Conservation (phyloP, 2,113 vertebrate genomes). For the Sialia sialis region DNA sequence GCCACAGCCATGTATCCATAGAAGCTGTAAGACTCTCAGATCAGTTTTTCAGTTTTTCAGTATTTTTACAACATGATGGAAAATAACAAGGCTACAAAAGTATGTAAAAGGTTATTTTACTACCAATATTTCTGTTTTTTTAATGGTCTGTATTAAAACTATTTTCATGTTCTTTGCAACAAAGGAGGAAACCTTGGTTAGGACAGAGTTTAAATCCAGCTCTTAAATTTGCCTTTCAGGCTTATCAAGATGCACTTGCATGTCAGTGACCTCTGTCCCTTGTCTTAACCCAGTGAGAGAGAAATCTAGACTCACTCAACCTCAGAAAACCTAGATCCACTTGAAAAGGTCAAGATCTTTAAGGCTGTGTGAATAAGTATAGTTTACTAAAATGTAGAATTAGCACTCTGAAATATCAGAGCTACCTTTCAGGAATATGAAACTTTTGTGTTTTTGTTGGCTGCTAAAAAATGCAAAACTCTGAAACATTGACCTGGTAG, state of each 20-base stretch:
- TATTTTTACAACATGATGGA: neutral
- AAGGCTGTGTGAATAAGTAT: neutral
- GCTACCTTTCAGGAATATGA: neutral
- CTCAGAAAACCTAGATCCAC: neutral
- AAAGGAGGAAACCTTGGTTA: neutral
- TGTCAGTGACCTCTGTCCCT: neutral
- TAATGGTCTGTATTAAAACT: neutral
- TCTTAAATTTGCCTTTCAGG: neutral
- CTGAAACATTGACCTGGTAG: neutral
- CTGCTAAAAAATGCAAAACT: neutral
- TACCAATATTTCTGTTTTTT: neutral
- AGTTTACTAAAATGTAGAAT: neutral
- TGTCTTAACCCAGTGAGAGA: neutral
- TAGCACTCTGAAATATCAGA: neutral
- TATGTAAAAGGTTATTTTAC: neutral
- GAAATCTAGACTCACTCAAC: neutral
- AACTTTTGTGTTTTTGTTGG: neutral
- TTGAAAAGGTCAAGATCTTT: neutral
- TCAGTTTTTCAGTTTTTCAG: neutral
- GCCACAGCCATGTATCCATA: constrained; percentile 2
- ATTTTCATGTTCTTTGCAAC: neutral
- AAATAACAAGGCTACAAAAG: neutral
- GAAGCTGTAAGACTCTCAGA: constrained; percentile 28
- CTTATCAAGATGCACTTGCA: neutral
- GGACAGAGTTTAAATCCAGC: neutral